Conservation (phyloP, 1,140 invertebrate species). For the Nephila pilipes region DNA sequence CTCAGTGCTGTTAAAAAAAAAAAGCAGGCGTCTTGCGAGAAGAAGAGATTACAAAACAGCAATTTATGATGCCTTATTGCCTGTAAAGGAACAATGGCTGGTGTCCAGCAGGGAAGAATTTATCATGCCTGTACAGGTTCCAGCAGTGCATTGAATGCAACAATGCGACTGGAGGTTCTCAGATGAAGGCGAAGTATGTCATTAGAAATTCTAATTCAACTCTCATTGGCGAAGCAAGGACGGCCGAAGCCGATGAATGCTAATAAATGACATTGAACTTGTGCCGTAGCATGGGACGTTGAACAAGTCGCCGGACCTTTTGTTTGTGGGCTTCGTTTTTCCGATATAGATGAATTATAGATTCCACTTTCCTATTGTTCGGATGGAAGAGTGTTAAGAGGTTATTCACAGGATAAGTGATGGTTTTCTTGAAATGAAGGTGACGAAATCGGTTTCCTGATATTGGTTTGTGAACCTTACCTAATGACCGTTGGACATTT, state of each 20-base stretch:
- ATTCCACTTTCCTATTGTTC: neutral
- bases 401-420: slow-evolving; percentile 22
- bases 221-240: neutral
- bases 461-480: neutral
- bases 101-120: neutral
- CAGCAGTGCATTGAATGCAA: slow-evolving; percentile 9
- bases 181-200: neutral
- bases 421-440: neutral
- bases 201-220: slow-evolving; percentile 32
- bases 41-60: neutral
- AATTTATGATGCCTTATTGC: slow-evolving; percentile 14
- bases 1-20: neutral
- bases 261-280: slow-evolving; percentile 32
- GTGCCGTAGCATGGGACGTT: neutral
- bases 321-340: neutral
- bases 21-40: neutral
- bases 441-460: neutral
- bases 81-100: neutral
- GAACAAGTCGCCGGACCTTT: slow-evolving; percentile 3
- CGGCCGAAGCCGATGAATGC: neutral
- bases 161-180: neutral
- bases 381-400: neutral
- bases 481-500: neutral
- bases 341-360: neutral
- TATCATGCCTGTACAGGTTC: slow-evolving; percentile 1